phyloP scores from a whole-genome alignment of 2,888 invertebrate species.

The Eupithecia centaureata region DNA sequence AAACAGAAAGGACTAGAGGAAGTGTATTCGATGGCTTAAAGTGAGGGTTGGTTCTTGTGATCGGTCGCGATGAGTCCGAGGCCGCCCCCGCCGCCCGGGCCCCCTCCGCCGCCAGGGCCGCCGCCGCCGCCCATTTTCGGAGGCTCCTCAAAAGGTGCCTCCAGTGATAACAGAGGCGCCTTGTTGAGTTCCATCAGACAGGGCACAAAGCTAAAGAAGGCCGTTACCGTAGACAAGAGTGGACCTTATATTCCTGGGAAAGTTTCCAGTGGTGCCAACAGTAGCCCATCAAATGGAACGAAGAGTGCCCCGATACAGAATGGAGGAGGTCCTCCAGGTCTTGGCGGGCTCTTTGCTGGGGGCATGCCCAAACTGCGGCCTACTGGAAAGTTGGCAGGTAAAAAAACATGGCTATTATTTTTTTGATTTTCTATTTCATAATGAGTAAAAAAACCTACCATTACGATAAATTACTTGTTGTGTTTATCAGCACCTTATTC shows the following conservation, averaged over 20 bases:
- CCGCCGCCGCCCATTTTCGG: constrained; percentile 81
- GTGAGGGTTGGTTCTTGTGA: constrained; percentile 49
- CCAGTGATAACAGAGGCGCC: constrained; percentile 86
- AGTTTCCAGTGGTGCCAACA: constrained; percentile 62
- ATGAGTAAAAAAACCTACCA: not conserved
- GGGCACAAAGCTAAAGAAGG: constrained; percentile 92
- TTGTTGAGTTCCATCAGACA: constrained; percentile 92
- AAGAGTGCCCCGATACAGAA: constrained; percentile 69
- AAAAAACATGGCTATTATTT: constrained; percentile 24
- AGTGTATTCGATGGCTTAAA: constrained; percentile 60
- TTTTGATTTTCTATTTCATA: not conserved
- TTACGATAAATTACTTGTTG: not conserved
- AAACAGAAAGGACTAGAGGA: constrained; percentile 40
- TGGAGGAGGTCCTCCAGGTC: constrained; percentile 67
- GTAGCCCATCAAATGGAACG: constrained; percentile 61
- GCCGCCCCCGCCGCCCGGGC: constrained; percentile 87
- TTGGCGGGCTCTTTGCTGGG: constrained; percentile 91
- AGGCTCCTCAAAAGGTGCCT: constrained; percentile 72
- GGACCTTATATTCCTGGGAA: constrained; percentile 90
- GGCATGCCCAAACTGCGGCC: constrained; percentile 92
- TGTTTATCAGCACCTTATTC: not conserved
- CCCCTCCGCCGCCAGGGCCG: constrained; percentile 86
- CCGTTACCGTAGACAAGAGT: constrained; percentile 96
- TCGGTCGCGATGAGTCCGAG: constrained; percentile 67
- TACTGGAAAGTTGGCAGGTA: constrained; percentile 85